Conservation (phyloP, 2,797 vertebrate species). For the Leucoraja ocellata region DNA sequence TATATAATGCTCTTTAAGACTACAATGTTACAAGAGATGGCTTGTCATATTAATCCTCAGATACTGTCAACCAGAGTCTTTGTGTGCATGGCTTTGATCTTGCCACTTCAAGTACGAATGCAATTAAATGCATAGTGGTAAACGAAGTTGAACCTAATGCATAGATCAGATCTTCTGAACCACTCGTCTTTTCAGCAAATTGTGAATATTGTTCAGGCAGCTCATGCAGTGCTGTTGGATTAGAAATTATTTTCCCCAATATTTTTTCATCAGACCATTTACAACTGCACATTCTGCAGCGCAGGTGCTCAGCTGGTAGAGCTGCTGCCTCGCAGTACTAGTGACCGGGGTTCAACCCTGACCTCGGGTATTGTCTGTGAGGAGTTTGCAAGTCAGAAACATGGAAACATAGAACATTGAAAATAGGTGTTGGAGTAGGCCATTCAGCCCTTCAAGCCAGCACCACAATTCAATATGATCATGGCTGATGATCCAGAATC, state of each 20-base stretch:
- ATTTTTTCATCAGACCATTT: not conserved
- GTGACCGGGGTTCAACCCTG: too few relatives aligned
- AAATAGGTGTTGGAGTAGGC: too few relatives aligned
- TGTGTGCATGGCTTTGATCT: not conserved
- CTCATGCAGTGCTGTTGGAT: not conserved
- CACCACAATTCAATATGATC: too few relatives aligned
- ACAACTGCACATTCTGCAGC: not conserved
- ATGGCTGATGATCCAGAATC: too few relatives aligned
- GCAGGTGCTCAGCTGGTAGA: too few relatives aligned
- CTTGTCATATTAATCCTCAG: not conserved
- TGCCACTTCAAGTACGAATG: not conserved
- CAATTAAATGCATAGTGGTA: not conserved
- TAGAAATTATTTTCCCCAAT: not conserved
- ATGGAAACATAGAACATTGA: too few relatives aligned
- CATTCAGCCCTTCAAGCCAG: too few relatives aligned
- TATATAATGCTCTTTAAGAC: not conserved
- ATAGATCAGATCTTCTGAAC: not conserved
- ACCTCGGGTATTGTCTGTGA: too few relatives aligned
- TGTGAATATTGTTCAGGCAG: not conserved
- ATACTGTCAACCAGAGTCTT: not conserved
- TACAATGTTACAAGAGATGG: not conserved
- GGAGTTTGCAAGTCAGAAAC: too few relatives aligned
- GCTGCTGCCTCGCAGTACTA: too few relatives aligned
- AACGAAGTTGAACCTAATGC: not conserved
- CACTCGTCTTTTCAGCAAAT: not conserved